Conservation (phyloP, 2,797 vertebrate species). For the Sebastes cheni region DNA sequence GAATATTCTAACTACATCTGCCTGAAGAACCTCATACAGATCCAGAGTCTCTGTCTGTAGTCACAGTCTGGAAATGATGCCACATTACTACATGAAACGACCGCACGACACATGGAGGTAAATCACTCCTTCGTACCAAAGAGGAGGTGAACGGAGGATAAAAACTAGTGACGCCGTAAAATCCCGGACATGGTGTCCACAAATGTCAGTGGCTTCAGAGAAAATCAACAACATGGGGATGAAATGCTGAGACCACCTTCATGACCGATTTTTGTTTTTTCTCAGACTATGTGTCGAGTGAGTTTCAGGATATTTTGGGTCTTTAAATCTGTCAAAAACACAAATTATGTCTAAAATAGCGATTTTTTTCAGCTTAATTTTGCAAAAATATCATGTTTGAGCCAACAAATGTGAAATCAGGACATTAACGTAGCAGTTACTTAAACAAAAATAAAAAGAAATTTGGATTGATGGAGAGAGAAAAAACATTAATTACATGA, state of each 20-base stretch:
- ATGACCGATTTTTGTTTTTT: not conserved
- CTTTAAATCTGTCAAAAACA: not conserved
- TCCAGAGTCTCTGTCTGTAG: constrained; percentile 1
- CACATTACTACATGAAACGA: not conserved
- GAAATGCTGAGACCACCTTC: constrained; percentile 5
- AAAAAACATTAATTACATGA: not conserved
- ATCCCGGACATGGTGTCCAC: not conserved
- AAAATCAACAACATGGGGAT: not conserved
- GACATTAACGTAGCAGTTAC: not conserved
- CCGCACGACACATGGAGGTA: not conserved
- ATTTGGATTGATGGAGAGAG: not conserved
- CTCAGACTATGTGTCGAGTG: not conserved
- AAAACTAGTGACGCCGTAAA: not conserved
- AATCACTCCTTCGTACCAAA: not conserved
- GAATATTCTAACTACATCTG: constrained; percentile 34
- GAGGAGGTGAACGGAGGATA: not conserved
- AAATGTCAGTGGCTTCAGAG: not conserved
- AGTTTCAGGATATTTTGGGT: not conserved
- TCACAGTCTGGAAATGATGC: constrained; percentile 8
- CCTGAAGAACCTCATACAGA: constrained; percentile 26
- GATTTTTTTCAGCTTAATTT: not conserved
- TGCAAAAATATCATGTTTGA: not conserved
- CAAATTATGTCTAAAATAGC: not conserved
- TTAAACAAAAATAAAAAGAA: not conserved
- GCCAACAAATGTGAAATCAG: not conserved